phyloP scores from a whole-genome alignment of 2,113 vertebrate species.

The Petaurus breviceps region DNA sequence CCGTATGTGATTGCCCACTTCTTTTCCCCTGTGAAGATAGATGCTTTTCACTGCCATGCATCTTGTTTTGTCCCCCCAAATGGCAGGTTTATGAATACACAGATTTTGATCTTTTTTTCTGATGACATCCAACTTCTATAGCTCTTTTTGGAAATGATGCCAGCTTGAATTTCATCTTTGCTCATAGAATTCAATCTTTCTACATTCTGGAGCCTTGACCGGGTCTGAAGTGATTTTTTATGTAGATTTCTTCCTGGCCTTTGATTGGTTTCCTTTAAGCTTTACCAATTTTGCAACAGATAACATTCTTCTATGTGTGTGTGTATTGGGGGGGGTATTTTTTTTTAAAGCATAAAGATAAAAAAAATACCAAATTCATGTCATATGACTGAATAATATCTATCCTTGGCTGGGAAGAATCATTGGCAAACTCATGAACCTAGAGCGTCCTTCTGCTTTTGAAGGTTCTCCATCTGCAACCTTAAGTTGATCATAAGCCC shows the following conservation, averaged over 20 bases:
- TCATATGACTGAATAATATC: slow-evolving; percentile 6
- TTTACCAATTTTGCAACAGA: slow-evolving; percentile 37
- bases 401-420: not conserved
- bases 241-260: slow-evolving; percentile 6
- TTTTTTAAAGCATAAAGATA: not conserved
- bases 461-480: slow-evolving; percentile 19
- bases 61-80: slow-evolving; percentile 35
- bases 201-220: slow-evolving; percentile 15
- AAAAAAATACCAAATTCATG: not conserved
- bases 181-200: slow-evolving; percentile 37
- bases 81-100: slow-evolving; percentile 54
- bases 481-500: not conserved
- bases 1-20: slow-evolving; percentile 19
- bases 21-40: slow-evolving; percentile 40
- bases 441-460: not conserved
- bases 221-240: slow-evolving; percentile 37
- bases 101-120: slow-evolving; percentile 49
- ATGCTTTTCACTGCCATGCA: slow-evolving; percentile 13
- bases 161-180: slow-evolving; percentile 53
- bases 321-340: not conserved
- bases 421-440: slow-evolving; percentile 3
- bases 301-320: not conserved
- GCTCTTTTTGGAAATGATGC: slow-evolving; percentile 26
- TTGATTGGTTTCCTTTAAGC: not conserved
- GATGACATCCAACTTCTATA: slow-evolving; percentile 36